Conservation (phyloP, 53 echinoderm and acorn worm species). For the Hippasteria phrygiana region DNA sequence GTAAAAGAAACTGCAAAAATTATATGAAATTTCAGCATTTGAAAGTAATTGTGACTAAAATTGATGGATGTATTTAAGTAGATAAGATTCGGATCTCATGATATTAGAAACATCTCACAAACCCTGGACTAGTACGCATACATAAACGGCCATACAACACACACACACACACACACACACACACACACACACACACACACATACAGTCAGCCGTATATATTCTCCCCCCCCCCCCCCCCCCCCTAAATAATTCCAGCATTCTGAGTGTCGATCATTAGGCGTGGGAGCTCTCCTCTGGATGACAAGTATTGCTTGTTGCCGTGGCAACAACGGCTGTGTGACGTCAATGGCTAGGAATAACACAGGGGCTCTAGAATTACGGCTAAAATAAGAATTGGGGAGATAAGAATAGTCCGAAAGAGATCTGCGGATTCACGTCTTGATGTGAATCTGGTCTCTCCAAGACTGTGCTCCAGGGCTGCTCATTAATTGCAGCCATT, state of each 20-base stretch:
- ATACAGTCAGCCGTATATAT: background rate
- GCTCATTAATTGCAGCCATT: slow-evolving; percentile 53
- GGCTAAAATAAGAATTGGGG: slow-evolving; percentile 64
- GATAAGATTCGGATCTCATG: slow-evolving; percentile 1
- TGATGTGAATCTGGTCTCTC: slow-evolving; percentile 44
- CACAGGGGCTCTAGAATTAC: slow-evolving; percentile 66
- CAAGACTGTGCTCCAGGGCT: slow-evolving; percentile 32
- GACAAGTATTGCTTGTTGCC: slow-evolving; percentile 70
- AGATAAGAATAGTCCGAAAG: slow-evolving; percentile 59
- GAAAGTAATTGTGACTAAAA: background rate
- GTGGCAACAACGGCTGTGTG: slow-evolving; percentile 59
- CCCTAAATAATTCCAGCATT: slow-evolving; percentile 53
- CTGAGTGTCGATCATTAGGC: slow-evolving; percentile 65
- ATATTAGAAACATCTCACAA: background rate
- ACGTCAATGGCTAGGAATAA: slow-evolving; percentile 70
- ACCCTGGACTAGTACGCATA: slow-evolving; percentile 28
- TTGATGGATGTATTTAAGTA: background rate
- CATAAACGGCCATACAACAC: background rate
- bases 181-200: background rate
- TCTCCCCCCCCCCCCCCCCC: background rate
- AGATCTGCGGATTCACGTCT: slow-evolving; percentile 21
- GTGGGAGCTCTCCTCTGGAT: slow-evolving; percentile 63
- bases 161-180: slow-evolving; percentile 21
- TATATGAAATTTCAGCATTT: too few species aligned
- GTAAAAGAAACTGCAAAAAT: too few species aligned